These are phyloP conservation scores for Calonectris borealis DNA, from an alignment of 2,113 vertebrate genomes.

Conservation along the genomic window DNA sequence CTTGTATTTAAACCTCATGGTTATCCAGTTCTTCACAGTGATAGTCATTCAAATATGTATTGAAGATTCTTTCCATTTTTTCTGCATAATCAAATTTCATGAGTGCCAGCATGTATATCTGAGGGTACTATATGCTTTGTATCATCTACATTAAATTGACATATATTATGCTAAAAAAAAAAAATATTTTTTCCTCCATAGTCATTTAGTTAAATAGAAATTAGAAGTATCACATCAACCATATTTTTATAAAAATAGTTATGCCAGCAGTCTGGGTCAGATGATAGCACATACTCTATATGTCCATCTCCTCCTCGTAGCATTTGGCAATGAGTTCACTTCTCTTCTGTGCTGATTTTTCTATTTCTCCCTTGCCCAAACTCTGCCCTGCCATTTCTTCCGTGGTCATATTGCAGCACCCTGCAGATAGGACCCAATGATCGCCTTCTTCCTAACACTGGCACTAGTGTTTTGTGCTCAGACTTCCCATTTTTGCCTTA, in stretches of 20 bases:
- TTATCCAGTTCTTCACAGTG: neutral
- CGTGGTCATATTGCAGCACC: neutral
- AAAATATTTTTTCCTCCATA: neutral
- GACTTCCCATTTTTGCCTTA: neutral
- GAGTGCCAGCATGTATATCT: neutral
- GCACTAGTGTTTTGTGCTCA: neutral
- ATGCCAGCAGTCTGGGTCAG: neutral
- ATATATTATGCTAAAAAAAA: neutral
- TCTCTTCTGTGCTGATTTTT: neutral
- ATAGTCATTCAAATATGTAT: neutral
- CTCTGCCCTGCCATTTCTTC: neutral
- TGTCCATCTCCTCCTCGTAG: neutral
- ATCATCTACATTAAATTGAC: neutral
- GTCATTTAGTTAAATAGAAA: neutral
- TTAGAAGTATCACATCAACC: neutral
- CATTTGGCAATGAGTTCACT: neutral
- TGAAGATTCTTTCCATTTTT: neutral
- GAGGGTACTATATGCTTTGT: neutral
- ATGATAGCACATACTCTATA: neutral
- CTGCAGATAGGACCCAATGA: neutral
- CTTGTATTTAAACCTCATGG: neutral
- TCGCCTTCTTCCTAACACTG: accelerated
- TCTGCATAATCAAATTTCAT: neutral
- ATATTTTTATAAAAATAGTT: neutral
- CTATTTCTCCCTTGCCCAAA: neutral